phyloP scores from a whole-genome alignment of 1,140 invertebrate species.

The Phthorimaea operculella region DNA sequence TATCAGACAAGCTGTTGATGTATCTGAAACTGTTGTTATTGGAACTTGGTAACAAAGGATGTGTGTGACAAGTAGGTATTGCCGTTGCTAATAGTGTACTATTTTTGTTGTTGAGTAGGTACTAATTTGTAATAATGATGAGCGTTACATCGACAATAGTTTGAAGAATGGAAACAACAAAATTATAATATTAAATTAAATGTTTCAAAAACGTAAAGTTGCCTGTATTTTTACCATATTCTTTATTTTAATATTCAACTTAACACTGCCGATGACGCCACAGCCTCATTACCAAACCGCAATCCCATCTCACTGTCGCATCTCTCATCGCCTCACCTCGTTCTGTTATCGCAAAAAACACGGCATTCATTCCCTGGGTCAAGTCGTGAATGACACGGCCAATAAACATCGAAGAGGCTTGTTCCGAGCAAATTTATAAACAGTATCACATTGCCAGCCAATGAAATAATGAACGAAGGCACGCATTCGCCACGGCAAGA shows the following conservation, averaged over 20 bases:
- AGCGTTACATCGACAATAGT: no score
- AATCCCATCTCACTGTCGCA: background rate
- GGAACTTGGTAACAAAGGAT: no score
- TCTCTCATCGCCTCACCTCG: background rate
- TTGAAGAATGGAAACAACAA: no score
- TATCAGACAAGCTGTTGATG: no score
- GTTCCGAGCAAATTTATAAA: slow-evolving; percentile 35
- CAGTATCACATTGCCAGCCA: slow-evolving; percentile 28
- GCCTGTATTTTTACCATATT: no score
- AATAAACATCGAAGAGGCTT: slow-evolving; percentile 29
- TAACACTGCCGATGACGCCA: background rate
- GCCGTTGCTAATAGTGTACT: no score
- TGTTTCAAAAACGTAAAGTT: no score
- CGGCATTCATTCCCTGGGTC: slow-evolving; percentile 17
- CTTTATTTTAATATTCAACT: background rate
- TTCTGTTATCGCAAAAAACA: slow-evolving; percentile 12
- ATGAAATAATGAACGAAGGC: slow-evolving; percentile 34
- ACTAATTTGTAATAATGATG: no score
- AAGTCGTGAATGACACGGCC: slow-evolving; percentile 24
- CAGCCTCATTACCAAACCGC: background rate
- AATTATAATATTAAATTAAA: no score
- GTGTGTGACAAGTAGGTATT: no score
- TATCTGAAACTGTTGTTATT: no score
- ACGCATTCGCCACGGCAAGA: slow-evolving; percentile 22
- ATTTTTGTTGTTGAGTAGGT: no score